Percentiles rank a stretch among this genome's conserved stretches.
These are phyloP conservation scores for Allochrocebus solatus DNA, from an alignment of 2,797 vertebrate genomes.

Conservation along the genomic window DNA sequence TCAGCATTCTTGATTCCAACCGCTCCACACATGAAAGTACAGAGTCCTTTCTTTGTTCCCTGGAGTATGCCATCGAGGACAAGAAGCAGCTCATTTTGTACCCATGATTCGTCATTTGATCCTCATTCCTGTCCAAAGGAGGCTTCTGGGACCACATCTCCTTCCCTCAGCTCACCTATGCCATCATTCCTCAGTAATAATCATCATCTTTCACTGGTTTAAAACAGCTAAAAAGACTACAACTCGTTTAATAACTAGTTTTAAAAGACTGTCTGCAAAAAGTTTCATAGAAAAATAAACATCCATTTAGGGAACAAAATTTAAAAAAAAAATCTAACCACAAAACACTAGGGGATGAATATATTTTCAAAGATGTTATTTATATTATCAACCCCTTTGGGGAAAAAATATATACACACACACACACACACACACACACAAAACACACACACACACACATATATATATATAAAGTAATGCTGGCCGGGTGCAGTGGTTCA, in stretches of 20 bases:
- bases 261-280: background rate
- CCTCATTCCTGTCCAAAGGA: background rate
- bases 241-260: background rate
- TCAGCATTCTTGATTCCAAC: background rate
- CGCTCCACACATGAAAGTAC: background rate
- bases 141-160: background rate
- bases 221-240: background rate
- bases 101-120: background rate
- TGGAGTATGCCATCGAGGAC: background rate
- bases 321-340: background rate
- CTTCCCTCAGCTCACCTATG: background rate
- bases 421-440: no score
- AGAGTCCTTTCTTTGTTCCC: background rate
- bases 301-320: background rate
- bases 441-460: no score
- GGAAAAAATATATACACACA: no score
- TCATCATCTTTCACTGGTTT: background rate
- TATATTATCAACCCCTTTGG: background rate
- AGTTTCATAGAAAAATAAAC: background rate
- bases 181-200: background rate
- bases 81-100: background rate
- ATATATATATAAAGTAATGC: background rate
- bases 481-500: background rate
- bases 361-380: background rate
- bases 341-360: background rate